phyloP scores from a whole-genome alignment of 2,113 vertebrate species.

The Aldabrachelys gigantea region DNA sequence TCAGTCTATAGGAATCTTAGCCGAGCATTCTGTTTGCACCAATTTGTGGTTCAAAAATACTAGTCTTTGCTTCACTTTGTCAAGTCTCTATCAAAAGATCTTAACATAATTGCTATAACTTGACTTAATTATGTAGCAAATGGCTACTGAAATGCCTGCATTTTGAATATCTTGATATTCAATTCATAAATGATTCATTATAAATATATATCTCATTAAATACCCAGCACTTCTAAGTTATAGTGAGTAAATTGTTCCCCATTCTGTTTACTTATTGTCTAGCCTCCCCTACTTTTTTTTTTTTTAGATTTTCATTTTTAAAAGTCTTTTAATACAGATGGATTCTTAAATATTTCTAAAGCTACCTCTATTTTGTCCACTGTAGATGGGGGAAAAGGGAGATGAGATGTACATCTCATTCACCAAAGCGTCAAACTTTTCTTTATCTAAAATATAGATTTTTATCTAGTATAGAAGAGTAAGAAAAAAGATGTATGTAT shows the following conservation, averaged over 20 bases:
- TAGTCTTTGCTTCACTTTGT: background rate
- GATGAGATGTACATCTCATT: constrained; percentile 31
- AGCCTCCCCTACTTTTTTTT: fast-evolving
- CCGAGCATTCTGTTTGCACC: background rate
- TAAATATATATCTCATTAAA: background rate
- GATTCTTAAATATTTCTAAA: constrained; percentile 31
- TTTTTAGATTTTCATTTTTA: background rate
- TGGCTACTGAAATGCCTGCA: background rate
- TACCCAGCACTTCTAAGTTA: background rate
- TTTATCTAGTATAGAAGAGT: background rate
- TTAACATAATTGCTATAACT: background rate
- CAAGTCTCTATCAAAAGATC: background rate
- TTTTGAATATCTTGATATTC: background rate
- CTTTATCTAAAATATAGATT: background rate
- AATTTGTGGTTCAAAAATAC: background rate
- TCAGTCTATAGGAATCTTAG: background rate
- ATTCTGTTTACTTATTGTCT: constrained; percentile 4
- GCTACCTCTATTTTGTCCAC: background rate
- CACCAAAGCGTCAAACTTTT: constrained; percentile 28
- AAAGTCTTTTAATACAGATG: background rate
- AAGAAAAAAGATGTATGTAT: constrained; percentile 19
- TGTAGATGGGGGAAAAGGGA: background rate
- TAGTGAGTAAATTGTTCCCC: background rate
- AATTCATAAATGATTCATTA: background rate
- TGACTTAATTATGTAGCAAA: background rate